phyloP scores from a whole-genome alignment of 2,113 vertebrate genomes.

The Vombatus ursinus region DNA sequence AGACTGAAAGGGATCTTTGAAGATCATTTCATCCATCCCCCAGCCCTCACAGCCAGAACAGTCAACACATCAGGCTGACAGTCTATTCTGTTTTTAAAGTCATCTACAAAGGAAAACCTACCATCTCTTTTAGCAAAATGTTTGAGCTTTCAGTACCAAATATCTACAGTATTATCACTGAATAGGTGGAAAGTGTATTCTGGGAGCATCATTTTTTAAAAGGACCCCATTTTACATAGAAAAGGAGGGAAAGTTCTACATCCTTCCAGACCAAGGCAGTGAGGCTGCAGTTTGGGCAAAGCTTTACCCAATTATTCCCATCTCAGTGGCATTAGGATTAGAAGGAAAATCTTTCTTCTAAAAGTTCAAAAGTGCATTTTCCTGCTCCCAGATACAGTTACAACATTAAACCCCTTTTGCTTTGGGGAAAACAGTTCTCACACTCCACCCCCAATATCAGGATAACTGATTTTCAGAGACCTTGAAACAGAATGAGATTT shows the following conservation, averaged over 20 bases:
- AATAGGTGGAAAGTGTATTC: not conserved
- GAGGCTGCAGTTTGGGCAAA: constrained; percentile 15
- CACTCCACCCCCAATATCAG: not conserved
- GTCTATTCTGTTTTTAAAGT: not conserved
- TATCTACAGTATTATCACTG: not conserved
- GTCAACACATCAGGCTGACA: not conserved
- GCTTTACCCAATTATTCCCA: constrained; percentile 52
- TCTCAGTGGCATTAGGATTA: constrained; percentile 55
- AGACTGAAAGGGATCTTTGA: not conserved
- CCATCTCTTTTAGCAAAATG: not conserved
- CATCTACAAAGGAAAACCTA: not conserved
- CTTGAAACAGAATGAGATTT: constrained; percentile 13
- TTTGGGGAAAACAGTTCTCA: constrained; percentile 5
- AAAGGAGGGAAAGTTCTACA: not conserved
- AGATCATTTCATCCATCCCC: not conserved
- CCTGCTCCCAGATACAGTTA: constrained; percentile 44
- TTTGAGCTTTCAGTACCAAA: not conserved
- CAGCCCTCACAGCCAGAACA: not conserved
- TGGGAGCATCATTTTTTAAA: constrained; percentile 19
- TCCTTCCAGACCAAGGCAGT: constrained; percentile 25
- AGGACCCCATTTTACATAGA: not conserved
- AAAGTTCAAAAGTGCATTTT: constrained; percentile 55
- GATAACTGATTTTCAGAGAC: not conserved
- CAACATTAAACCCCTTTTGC: constrained; percentile 21
- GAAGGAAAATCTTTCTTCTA: constrained; percentile 48